A percentile compares a stretch with the other conserved stretches of the same genome.
Conservation (phyloP, 2,113 vertebrate genomes). For the Podarcis muralis region DNA sequence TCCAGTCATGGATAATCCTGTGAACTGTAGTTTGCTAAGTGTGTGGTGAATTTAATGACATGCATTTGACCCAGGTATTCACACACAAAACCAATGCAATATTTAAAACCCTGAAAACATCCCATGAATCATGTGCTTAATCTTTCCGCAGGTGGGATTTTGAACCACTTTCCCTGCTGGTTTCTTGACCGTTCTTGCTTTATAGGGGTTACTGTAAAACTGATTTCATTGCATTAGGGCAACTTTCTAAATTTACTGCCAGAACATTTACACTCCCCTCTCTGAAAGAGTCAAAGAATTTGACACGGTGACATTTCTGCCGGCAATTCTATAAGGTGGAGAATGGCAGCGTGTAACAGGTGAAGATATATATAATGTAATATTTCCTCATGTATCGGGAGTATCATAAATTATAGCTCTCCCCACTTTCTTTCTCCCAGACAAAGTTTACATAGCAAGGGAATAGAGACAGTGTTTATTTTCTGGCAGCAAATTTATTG, state of each 20-base stretch:
- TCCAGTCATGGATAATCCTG: too few relatives aligned
- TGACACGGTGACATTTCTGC: constrained; percentile 3
- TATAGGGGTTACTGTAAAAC: not conserved
- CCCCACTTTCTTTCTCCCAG: not conserved
- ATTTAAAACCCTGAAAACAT: too few relatives aligned
- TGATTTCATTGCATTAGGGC: not conserved
- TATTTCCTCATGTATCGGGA: not conserved
- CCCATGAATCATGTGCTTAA: too few relatives aligned
- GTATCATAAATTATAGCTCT: not conserved
- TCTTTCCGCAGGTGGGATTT: too few relatives aligned
- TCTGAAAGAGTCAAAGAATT: not conserved
- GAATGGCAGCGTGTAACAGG: not conserved
- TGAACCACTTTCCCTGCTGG: not conserved
- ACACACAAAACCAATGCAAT: too few relatives aligned
- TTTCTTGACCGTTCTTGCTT: not conserved
- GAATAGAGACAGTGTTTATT: not conserved
- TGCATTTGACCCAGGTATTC: too few relatives aligned
- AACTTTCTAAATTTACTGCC: not conserved
- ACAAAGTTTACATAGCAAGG: not conserved
- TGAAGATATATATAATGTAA: not conserved
- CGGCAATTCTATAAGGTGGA: not conserved
- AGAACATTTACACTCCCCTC: not conserved
- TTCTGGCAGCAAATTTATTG: not conserved
- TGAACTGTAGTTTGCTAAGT: too few relatives aligned
- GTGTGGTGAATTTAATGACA: too few relatives aligned